Evolutionary conservation across 2,888 invertebrate species (phyloP), one percentile per base, ranked within the genome.

Genomic region (Phoronis australis): DNA sequence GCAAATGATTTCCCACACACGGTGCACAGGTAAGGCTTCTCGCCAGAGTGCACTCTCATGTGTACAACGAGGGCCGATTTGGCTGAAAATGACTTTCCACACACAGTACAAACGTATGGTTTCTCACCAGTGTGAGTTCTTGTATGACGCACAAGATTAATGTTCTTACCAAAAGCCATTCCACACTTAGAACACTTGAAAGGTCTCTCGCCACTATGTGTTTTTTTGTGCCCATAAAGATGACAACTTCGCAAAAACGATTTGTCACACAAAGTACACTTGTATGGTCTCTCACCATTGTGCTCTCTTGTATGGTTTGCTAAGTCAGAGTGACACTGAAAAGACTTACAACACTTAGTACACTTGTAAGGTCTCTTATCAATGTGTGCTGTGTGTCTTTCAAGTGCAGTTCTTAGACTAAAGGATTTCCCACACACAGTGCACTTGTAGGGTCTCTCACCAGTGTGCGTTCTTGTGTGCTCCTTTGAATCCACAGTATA

Each of bases 281-380:
- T 45, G 45, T 45, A 45, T n/a, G 45, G 45, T 18, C 37, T 45
- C 15, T 26, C 27, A 3, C 45, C 45, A 21, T 35, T 45, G 45
- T 45, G 45, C 23, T 24, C 37, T 4, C 45, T 24, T 35, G 23
- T 37, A 15, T 45, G 45, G 37, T 45, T 37, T 15, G 18, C 23
- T 4, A 45, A 18, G n/a, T 45, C 23, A 15, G 24, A 23, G 18
- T 37, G 26, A 21, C 25, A 24, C 1, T 35, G 35, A 18, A 45
- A 45, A 21, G 45, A 24, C 27, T 45, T 45, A 15, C 21, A 21
- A 23, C 45, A 45, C 6, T 21, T 18, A 9, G 21, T n/a, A 21
- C 45, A 45, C 23, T 45, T 45, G 45, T 26, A 37, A n/a, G n/a
- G n/a, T n/a, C n/a, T n/a, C n/a, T n/a, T n/a, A n/a, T n/a, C n/a